Evolutionary conservation across 1,140 invertebrate species (phyloP).

Genomic region (Aphaenogaster rudis): DNA sequence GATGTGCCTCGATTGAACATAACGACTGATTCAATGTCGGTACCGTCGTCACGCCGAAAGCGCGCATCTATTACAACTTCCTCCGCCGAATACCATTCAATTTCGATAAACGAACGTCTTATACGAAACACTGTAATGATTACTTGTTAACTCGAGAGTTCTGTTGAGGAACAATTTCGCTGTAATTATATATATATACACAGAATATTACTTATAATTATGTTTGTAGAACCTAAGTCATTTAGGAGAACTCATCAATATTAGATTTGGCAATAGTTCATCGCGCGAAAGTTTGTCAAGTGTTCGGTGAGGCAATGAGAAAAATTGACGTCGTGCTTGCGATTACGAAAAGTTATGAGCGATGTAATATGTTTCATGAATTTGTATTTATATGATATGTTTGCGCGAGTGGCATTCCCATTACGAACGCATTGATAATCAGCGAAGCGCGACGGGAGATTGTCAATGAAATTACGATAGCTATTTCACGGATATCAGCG

Average conservation of each 20-base stretch:
- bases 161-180: background rate
- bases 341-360: slow-evolving; percentile 17
- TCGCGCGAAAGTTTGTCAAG: background rate
- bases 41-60: slow-evolving; percentile 27
- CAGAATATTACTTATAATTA: background rate
- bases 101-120: slow-evolving; percentile 23
- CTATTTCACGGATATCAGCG: slow-evolving; percentile 72
- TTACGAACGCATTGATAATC: slow-evolving; percentile 46
- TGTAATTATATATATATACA: background rate
- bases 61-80: slow-evolving; percentile 38
- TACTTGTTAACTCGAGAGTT: slow-evolving; percentile 4
- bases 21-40: slow-evolving; percentile 46
- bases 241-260: background rate
- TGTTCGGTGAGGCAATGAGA: background rate
- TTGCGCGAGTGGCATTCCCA: slow-evolving; percentile 31
- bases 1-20: slow-evolving; percentile 74
- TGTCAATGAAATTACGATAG: slow-evolving; percentile 78
- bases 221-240: background rate
- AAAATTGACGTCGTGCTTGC: slow-evolving; percentile 8
- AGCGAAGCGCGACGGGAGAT: slow-evolving; percentile 63
- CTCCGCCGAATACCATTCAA: slow-evolving; percentile 9
- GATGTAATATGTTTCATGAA: slow-evolving; percentile 26
- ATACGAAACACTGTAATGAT: background rate
- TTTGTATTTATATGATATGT: slow-evolving; percentile 31
- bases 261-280: background rate